Evolutionary conservation across 2,888 invertebrate genomes (phyloP), one percentile per base, ranked within the genome.

Genomic region (Chromoteleia sp.): DNA sequence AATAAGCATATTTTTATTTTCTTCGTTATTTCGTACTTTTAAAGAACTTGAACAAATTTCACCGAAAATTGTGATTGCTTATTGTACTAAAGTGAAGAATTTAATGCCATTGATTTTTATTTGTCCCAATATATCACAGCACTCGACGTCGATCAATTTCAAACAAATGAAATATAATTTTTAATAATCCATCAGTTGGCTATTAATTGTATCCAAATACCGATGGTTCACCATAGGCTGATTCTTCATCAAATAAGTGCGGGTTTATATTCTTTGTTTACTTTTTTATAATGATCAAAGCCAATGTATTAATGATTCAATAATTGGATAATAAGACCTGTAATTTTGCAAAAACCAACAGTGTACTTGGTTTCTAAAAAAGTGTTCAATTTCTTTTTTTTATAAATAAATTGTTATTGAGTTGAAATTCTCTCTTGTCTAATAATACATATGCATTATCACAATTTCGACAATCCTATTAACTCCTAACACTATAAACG

Each of bases 341-440:
- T 65, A 65, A 65, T 65, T 58, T 58, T 65, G 65, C 67, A 76
- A 36, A 61, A 52, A 33, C n/a, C 33, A 56, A 12, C 39, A 59
- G 25, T 78, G 71, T 78, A 71, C 70, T 54, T 61, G 63, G 43
- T 45, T 74, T 74, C 59, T 54, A 43, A 59, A 39, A 50, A 75
- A 70, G 19, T 75, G 80, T 74, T 70, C 68, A 41, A 61, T 54
- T 80, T 74, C 25, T 45, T 45, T 68, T 70, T 79, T 80, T 63
- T 74, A 80, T 74, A 68, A 61, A 74, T 74, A 80, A 67, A 80
- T 80, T 80, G 78, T 78, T 78, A 78, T 78, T 71, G 70, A 77
- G 54, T 77, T 77, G 41, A 71, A 61, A 56, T 12, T 17, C 5
- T 36, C 17, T 45, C 14, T 58, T 63, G 29, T 65, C 65, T 75